These are phyloP conservation scores for Polypedilum vanderplanki DNA, from an alignment of 1,140 invertebrate species.

Conservation along the genomic window DNA sequence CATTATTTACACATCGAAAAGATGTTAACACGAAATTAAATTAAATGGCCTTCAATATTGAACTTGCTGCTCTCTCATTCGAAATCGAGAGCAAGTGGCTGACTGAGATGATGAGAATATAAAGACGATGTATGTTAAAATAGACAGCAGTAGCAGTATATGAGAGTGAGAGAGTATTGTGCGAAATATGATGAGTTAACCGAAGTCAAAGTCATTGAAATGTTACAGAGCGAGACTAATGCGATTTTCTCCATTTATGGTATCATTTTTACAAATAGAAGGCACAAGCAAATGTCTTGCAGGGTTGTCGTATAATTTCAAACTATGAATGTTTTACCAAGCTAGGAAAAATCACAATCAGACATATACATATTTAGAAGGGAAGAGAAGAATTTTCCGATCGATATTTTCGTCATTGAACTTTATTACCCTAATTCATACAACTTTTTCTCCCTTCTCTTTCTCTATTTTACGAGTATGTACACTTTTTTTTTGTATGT, in stretches of 20 bases:
- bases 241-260: conserved; percentile 3
- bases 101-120: neutral
- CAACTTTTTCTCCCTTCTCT: too few species aligned
- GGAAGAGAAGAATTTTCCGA: neutral
- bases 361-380: neutral
- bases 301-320: conserved; percentile 4
- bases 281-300: neutral
- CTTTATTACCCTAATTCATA: conserved; percentile 19
- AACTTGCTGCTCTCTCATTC: neutral
- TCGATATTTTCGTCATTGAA: conserved; percentile 9
- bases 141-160: too few species aligned
- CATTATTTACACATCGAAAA: neutral
- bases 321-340: neutral
- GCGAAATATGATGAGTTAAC: conserved; percentile 20
- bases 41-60: conserved; percentile 25
- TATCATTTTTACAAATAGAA: conserved; percentile 12
- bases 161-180: neutral
- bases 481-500: too few species aligned
- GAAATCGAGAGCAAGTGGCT: too few species aligned
- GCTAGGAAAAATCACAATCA: neutral
- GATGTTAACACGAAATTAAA: conserved; percentile 20
- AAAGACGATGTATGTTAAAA: too few species aligned
- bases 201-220: conserved; percentile 12
- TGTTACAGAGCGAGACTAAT: conserved; percentile 26
- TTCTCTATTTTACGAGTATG: too few species aligned